Percentiles rank a stretch among this genome's conserved stretches.
These are phyloP conservation scores for Acanthisitta chloris DNA, from an alignment of 2,113 vertebrate species.

Conservation along the genomic window DNA sequence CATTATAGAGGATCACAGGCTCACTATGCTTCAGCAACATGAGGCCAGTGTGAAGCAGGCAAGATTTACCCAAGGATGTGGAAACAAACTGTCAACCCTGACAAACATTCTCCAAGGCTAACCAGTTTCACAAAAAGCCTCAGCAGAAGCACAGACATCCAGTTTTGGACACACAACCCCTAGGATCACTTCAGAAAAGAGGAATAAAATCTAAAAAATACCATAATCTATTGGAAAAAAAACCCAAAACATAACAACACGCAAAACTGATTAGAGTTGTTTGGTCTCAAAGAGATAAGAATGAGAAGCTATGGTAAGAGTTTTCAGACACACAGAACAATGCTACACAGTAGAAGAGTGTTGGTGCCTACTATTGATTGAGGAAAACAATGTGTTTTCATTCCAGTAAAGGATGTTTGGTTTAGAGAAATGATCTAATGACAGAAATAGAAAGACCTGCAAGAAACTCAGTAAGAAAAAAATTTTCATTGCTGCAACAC, in stretches of 20 bases:
- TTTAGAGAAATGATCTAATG: background rate
- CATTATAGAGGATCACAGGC: background rate
- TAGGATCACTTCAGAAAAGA: background rate
- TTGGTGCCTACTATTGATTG: background rate
- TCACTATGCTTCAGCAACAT: background rate
- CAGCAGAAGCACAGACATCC: background rate
- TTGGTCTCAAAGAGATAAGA: background rate
- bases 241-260: too few species aligned
- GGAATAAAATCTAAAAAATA: background rate
- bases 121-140: background rate
- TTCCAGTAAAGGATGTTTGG: background rate
- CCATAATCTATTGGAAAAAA: fast-evolving
- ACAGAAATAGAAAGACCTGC: background rate
- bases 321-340: background rate
- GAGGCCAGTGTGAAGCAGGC: background rate
- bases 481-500: background rate
- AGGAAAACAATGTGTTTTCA: background rate
- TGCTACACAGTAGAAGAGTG: background rate
- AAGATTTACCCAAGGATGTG: background rate
- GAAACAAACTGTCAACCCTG: background rate
- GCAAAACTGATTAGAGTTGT: background rate
- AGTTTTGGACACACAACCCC: background rate
- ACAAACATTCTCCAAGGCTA: background rate
- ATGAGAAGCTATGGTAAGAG: background rate
- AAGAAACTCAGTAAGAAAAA: background rate